Percentiles rank a stretch among this genome's conserved stretches.
Conservation (phyloP, 2,888 invertebrate species). For the Carpatolechia fugitivella region DNA sequence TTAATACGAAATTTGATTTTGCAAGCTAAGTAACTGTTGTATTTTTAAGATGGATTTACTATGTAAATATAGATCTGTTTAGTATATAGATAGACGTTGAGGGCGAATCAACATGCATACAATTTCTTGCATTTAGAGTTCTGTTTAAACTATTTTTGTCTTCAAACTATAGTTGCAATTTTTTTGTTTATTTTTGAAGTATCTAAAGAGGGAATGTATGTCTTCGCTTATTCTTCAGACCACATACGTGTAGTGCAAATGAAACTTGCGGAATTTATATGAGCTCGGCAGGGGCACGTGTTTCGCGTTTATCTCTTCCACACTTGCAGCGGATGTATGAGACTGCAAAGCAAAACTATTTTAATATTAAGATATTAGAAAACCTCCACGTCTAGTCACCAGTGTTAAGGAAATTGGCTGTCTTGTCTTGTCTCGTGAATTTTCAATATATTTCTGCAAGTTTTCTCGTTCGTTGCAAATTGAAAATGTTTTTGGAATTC, state of each 20-base stretch:
- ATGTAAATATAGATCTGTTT: no score
- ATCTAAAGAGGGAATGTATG: no score
- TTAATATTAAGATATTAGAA: constrained; percentile 19
- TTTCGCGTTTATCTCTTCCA: constrained; percentile 50
- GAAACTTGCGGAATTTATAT: constrained; percentile 67
- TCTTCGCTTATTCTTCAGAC: constrained; percentile 26
- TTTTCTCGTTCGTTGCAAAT: background rate
- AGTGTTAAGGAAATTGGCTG: constrained; percentile 12
- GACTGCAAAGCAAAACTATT: constrained; percentile 20
- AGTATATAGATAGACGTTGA: no score
- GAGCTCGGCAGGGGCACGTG: constrained; percentile 56
- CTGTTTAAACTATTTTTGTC: no score
- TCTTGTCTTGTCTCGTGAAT: background rate
- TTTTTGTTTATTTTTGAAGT: no score
- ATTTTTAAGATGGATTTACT: no score
- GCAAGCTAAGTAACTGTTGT: no score
- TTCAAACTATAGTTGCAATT: no score
- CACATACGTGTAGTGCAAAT: constrained; percentile 42
- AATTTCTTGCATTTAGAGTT: no score
- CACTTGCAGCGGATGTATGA: constrained; percentile 26
- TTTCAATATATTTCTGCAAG: background rate
- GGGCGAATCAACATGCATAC: no score
- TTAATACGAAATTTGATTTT: no score
- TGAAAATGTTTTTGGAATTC: no score
- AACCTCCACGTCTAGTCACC: constrained; percentile 10